Base-by-base conservation (phyloP, 35 echinoderm and acorn worm species). In the Strongylocentrotus purpuratus region DNA sequence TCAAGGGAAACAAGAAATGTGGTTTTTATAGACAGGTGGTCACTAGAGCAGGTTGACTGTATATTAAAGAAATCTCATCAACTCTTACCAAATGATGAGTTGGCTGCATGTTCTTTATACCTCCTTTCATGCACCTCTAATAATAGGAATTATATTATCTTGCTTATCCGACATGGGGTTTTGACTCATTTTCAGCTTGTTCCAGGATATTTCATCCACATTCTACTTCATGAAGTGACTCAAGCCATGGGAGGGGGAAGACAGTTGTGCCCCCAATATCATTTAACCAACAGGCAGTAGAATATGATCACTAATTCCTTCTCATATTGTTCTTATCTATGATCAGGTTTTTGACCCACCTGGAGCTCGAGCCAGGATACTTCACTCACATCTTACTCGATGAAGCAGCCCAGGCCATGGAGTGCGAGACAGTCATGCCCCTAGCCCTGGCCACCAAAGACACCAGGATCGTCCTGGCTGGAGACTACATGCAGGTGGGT, bases 361-460 rank as follows among this genome's bases (percentile, higher is more conserved):
- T 99, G 55, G 95, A 98, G 61, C 92, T 99, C 14, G 95, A 96
- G 20, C 95, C 90, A 97, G 98, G 95, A 47, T 95, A 96, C 91
- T 99, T 99, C 92, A 98, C 98, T 2, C 98, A 99, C 59, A 99
- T 99, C 22, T 61, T 99, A 25, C 95, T 99, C 31, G 98, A 99
- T 97, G 98, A 99, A 78, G 98, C 98, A 18, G 98, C 98, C 14
- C 98, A 99, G 86, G 98, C 98, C 32, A 99, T 99, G 91, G 98
- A 99, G 70, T 99, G 98, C 85, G 98, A 99, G 86, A 97, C 98
- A 50, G 96, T 99, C 85, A 99, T 99, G 98, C 98, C 98, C 20
- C 41, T 99, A 60, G 97, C 98, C 9, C 86, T 99, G 25, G 98
- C 98, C 88, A 97, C 92, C 46, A 94, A 96, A 46, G 85, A 99